Conservation (phyloP, 2,888 invertebrate genomes). For the Altica lythri region DNA sequence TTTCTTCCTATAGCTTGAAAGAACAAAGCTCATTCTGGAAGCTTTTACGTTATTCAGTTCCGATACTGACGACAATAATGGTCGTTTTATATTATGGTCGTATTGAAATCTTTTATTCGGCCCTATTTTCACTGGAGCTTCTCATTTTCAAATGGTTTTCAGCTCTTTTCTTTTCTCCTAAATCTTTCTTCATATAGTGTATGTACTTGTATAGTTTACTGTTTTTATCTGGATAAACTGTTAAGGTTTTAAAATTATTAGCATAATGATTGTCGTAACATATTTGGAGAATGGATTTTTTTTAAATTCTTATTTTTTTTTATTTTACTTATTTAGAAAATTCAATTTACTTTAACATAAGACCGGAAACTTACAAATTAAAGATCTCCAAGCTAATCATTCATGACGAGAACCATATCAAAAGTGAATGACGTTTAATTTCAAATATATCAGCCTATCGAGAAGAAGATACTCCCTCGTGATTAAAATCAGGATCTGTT, state of each 20-base stretch:
- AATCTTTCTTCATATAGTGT: constrained; percentile 6
- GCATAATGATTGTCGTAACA: too few relatives aligned
- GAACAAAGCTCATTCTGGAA: constrained; percentile 56
- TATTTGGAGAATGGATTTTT: too few relatives aligned
- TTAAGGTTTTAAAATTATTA: too few relatives aligned
- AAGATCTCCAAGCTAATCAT: constrained; percentile 22
- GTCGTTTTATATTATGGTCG: constrained; percentile 52
- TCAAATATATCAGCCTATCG: constrained; percentile 51
- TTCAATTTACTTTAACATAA: not conserved
- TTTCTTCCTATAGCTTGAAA: constrained; percentile 53
- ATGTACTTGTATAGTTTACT: too few relatives aligned
- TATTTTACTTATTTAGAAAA: too few relatives aligned
- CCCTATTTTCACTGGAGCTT: constrained; percentile 32
- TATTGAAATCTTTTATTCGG: constrained; percentile 42
- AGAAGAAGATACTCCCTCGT: constrained; percentile 53
- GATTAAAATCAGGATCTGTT: constrained; percentile 55
- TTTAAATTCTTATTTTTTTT: too few relatives aligned
- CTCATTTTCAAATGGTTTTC: constrained; percentile 37
- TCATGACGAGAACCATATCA: constrained; percentile 11
- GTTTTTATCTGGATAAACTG: too few relatives aligned
- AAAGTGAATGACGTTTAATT: constrained; percentile 54
- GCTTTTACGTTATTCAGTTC: constrained; percentile 55
- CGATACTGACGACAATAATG: constrained; percentile 55
- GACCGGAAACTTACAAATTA: constrained; percentile 6
- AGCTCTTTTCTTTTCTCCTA: constrained; percentile 5